Base-by-base conservation (phyloP, 2,113 vertebrate genomes). In the Alethe castanea region DNA sequence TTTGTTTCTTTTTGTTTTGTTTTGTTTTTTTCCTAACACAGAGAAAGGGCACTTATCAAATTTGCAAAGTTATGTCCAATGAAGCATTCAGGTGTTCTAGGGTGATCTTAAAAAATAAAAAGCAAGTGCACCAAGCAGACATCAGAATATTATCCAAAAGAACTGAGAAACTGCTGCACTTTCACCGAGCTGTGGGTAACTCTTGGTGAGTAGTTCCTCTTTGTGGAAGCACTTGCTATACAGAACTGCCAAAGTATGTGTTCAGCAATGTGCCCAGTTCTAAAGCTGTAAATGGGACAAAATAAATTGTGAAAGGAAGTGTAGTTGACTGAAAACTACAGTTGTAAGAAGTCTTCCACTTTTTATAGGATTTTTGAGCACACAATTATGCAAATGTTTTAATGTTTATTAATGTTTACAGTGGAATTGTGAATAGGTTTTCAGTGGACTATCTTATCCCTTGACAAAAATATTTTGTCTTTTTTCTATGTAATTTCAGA, bases 401-500 rank as follows among this genome's bases (percentile, higher is more conserved):
- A 98, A 98, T 98, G 98, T 98, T 98, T 99, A 98, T 97, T 98
- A 98, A 98, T 98, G 98, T 99, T 98, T 99, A 99, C 98, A 99
- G 98, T 99, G 98, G 98, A 98, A 99, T 98, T 98, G 98, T 98
- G 98, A 98, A 98, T 98, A 98, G 97, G 98, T 99, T 99, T 99
- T 99, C 98, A 98, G 99, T 99, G 98, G 98, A 99, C 98, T 99
- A 98, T 98, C 98, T 98, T 98, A 98, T 98, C 97, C 98, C 98
- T 98, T 98, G 98, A 98, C 98, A 98, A 99, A 98, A 98, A 97
- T 98, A 98, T 99, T 99, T 98, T 98, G 98, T 99, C 98, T 98
- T 99, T 99, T 98, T 99, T 99, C 98, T 99, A 99, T 98, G 97
- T 97, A 99, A 99, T 99, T 98, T 99, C 98, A 99, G 98, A 99